Evolutionary conservation across 2,888 invertebrate species (phyloP), one percentile per base, ranked within the genome.

Genomic region (Dolomedes plantarius): DNA sequence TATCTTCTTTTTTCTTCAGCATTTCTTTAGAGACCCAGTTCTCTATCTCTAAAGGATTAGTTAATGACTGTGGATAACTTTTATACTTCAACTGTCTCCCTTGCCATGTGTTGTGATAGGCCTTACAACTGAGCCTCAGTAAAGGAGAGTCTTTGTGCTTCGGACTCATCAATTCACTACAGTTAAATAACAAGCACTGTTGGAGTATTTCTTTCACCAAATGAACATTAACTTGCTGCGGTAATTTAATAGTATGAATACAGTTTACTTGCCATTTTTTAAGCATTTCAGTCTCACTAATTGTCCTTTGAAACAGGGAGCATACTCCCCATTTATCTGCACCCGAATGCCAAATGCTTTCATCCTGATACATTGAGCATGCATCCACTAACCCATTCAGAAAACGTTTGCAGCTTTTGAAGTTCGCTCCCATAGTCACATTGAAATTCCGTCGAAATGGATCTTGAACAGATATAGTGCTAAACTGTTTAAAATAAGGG

Each of bases 401-500:
- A 41, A 77, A 77, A n/a, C n/a, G 27, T n/a, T n/a, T 39, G 39
- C 83, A 85, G 7, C 19, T 46, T 39, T 67, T 50, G 29, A 31
- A 72, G 0, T 23, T 36, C 0, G 77, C 77, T 31, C 23, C 39
- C 3, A 11, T 19, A 6, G 77, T 77, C 13, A 64, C 67, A 73
- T 85, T 85, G 41, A 68, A 77, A 29, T 56, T 39, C 16, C 19
- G 72, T 5, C 83, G 65, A 56, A 85, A 85, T 27, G 83, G 83
- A 73, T 85, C 83, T 32, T 77, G 77, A 7, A 85, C 39, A 32
- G 46, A 77, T 16, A 85, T 67, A 41, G 83, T 62, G 23, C 73
- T 67, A 56, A 78, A 62, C 83, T 85, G 27, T 16, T 76, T 83
- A 13, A 29, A 36, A 76, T 41, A 39, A 69, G n/a, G n/a, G n/a